A percentile compares a stretch with the other conserved stretches of the same genome.
Conservation (phyloP, 2,113 vertebrate genomes). For the Gorsachius goisagi region DNA sequence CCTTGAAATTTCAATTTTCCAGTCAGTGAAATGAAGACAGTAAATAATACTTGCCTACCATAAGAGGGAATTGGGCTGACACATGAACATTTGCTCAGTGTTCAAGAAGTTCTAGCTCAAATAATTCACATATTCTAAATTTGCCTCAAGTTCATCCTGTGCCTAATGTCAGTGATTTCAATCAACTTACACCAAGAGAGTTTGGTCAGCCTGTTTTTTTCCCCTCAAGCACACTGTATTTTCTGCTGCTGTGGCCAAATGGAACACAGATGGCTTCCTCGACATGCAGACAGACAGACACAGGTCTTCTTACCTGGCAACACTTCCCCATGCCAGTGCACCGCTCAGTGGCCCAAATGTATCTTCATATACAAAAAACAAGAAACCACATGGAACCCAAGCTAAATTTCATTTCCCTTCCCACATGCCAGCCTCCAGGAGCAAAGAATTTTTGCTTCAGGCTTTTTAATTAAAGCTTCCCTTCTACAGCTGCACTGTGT, state of each 20-base stretch:
- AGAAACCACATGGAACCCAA: background rate
- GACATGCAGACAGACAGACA: slow-evolving; percentile 13
- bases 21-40: slow-evolving; percentile 12
- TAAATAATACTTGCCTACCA: slow-evolving; percentile 1
- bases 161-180: background rate
- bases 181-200: background rate
- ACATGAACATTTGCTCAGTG: background rate
- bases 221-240: background rate
- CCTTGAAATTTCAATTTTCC: slow-evolving; percentile 63
- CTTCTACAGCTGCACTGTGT: slow-evolving; percentile 3
- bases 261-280: slow-evolving; percentile 46
- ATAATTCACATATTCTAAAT: background rate
- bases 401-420: background rate
- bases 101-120: background rate
- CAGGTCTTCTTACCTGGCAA: slow-evolving; percentile 44
- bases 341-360: background rate
- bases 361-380: background rate
- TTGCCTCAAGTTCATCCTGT: background rate
- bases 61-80: background rate
- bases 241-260: slow-evolving; percentile 47
- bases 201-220: background rate
- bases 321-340: background rate
- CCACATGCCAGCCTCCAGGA: slow-evolving; percentile 16
- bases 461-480: slow-evolving; percentile 45
- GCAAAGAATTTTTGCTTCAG: slow-evolving; percentile 34